These are phyloP conservation scores for Ameiurus melas DNA, from an alignment of 2,113 vertebrate genomes.

Conservation along the genomic window DNA sequence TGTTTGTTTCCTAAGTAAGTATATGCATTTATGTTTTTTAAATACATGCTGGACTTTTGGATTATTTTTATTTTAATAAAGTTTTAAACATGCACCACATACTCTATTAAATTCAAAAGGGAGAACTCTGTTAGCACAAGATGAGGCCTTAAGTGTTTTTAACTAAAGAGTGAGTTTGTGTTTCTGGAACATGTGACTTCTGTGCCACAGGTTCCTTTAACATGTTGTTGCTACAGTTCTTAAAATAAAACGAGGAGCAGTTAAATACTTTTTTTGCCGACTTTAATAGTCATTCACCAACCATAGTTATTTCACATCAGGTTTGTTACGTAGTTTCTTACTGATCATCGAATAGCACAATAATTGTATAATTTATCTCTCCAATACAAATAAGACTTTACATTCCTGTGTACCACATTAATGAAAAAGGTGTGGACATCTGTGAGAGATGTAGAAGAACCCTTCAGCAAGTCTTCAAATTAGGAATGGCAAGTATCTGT, in stretches of 20 bases:
- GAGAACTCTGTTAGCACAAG: background rate
- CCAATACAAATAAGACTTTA: background rate
- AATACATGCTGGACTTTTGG: background rate
- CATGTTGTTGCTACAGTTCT: background rate
- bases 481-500: background rate
- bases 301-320: background rate
- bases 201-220: background rate
- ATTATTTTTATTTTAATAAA: background rate
- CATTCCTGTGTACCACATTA: background rate
- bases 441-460: background rate
- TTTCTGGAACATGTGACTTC: background rate
- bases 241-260: slow-evolving; percentile 7
- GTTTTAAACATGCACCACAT: background rate
- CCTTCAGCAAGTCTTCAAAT: background rate
- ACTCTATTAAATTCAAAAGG: background rate
- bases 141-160: background rate
- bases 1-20: background rate
- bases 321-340: background rate
- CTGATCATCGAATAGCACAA: background rate
- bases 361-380: background rate
- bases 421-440: background rate
- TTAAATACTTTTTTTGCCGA: background rate
- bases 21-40: background rate
- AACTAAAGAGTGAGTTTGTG: background rate
- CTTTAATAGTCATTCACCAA: background rate